phyloP scores from a whole-genome alignment of 1,140 invertebrate genomes.

The Diorhabda carinulata region DNA sequence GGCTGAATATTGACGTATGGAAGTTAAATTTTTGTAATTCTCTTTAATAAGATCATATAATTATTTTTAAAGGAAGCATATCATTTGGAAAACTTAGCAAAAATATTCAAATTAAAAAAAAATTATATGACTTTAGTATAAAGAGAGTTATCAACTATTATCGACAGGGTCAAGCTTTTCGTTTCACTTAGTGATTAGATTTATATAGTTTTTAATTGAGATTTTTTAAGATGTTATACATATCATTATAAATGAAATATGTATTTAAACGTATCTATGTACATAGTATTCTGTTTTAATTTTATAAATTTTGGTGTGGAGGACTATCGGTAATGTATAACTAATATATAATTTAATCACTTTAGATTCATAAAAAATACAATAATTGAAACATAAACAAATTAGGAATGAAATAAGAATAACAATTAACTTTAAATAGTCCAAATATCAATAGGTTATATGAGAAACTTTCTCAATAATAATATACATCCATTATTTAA shows the following conservation, averaged over 20 bases:
- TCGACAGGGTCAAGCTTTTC: conserved; percentile 38
- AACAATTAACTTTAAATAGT: no score
- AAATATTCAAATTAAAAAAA: no score
- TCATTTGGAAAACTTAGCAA: no score
- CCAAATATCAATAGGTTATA: no score
- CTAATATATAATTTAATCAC: conserved; percentile 7
- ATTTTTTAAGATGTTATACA: conserved; percentile 30
- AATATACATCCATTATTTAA: no score
- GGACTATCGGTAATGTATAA: not conserved
- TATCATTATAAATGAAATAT: conserved; percentile 28
- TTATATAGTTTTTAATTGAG: conserved; percentile 20
- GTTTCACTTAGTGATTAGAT: conserved; percentile 18
- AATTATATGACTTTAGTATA: no score
- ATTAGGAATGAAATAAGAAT: no score
- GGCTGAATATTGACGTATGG: conserved; percentile 21
- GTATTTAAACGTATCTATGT: conserved; percentile 22
- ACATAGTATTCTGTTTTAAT: conserved; percentile 23
- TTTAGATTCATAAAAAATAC: not conserved
- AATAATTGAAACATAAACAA: no score
- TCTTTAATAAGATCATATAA: no score
- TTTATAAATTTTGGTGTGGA: conserved; percentile 25
- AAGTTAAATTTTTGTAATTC: no score
- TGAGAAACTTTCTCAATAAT: no score
- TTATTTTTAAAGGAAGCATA: no score
- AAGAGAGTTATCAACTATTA: conserved; percentile 12